Conservation (phyloP, 2,888 invertebrate species). For the Sarcophaga carnaria region DNA sequence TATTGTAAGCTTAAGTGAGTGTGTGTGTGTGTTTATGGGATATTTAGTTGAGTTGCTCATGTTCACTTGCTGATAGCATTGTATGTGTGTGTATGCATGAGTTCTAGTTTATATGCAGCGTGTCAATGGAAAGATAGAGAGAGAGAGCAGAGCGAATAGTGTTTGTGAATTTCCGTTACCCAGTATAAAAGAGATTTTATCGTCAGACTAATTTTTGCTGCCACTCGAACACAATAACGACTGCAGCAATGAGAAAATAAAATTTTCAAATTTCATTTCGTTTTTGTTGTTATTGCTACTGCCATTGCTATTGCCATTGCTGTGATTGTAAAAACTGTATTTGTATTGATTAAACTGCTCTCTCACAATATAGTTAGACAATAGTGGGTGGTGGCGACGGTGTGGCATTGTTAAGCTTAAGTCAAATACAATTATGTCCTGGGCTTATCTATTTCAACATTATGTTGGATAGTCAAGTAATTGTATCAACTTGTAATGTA, state of each 20-base stretch:
- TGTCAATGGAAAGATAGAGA: not conserved
- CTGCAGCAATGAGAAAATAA: not conserved
- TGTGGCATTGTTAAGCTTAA: constrained; percentile 25
- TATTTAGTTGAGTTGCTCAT: not conserved
- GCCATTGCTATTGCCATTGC: constrained; percentile 17
- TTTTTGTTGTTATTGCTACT: not conserved
- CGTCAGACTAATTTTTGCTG: constrained; percentile 47
- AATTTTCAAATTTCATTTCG: constrained; percentile 14
- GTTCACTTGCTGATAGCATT: not conserved
- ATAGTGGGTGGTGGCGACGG: not conserved
- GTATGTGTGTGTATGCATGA: not conserved
- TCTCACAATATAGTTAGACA: not conserved
- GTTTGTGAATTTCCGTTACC: not conserved
- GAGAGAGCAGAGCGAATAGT: not conserved
- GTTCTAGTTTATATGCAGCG: not conserved
- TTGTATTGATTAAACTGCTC: constrained; percentile 47
- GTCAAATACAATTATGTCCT: constrained; percentile 6
- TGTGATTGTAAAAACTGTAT: constrained; percentile 21
- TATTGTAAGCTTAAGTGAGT: not conserved
- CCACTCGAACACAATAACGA: constrained; percentile 22
- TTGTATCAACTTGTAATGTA: constrained; percentile 24
- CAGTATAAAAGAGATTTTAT: constrained; percentile 15
- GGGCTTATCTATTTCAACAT: constrained; percentile 40
- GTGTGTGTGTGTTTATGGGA: not conserved
- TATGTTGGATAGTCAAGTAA: constrained; percentile 53